These are phyloP conservation scores for Drosophila lini DNA, from an alignment of 1,140 invertebrate species.

Conservation along the genomic window DNA sequence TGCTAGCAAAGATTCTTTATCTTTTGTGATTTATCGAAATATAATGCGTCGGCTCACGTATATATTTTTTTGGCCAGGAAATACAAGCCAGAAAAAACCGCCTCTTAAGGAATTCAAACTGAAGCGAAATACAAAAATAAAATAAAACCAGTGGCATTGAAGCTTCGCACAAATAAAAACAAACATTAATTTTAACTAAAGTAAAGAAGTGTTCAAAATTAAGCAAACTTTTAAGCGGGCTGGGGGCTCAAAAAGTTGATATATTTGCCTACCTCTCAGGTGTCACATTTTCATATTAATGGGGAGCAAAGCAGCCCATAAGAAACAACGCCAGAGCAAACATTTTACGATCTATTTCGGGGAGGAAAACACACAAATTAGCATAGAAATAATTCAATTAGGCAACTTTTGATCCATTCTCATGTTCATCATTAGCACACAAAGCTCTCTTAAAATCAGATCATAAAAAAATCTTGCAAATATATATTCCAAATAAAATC, in stretches of 20 bases:
- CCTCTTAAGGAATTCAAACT: constrained; percentile 54
- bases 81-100: constrained; percentile 21
- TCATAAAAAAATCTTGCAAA: constrained; percentile 37
- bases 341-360: constrained; percentile 54
- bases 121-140: constrained; percentile 20
- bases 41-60: constrained; percentile 39
- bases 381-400: constrained; percentile 80
- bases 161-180: constrained; percentile 60
- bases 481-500: constrained; percentile 7
- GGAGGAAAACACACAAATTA: constrained; percentile 58
- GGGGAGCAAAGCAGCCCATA: constrained; percentile 15
- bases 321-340: constrained; percentile 24
- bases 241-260: constrained; percentile 39
- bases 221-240: constrained; percentile 46
- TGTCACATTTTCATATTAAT: constrained; percentile 67
- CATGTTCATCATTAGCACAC: constrained; percentile 47
- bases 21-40: constrained; percentile 45
- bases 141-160: constrained; percentile 75
- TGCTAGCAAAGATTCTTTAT: constrained; percentile 31
- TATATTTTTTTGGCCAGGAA: constrained; percentile 38
- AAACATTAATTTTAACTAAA: constrained; percentile 61
- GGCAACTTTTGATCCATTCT: constrained; percentile 61
- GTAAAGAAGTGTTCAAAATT: constrained; percentile 49
- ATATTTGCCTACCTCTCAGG: constrained; percentile 48
- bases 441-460: constrained; percentile 61